Base-by-base conservation (phyloP, 2,797 vertebrate species). In the Mormyrops boulengeri region DNA sequence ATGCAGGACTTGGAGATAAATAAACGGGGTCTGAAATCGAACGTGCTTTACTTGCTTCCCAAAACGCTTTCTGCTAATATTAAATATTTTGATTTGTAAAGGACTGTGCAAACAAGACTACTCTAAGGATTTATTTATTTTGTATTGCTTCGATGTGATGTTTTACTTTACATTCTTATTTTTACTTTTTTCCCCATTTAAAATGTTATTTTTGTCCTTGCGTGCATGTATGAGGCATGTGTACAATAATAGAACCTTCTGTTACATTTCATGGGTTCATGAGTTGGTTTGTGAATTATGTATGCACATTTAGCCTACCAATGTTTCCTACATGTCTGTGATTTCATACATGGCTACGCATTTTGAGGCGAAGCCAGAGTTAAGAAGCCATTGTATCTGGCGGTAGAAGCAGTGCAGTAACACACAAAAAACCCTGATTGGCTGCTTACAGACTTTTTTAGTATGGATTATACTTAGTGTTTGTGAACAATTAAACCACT, bases 1-100 rank as follows among this genome's bases (percentile, higher is more conserved):
- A 87, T 49, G 19, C 12, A 85, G 91, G 89, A 90, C 90, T 92
- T 91, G 89, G 89, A 92, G 91, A 92, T 90, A 91, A 92, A 93
- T 92, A 92, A 92, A 92, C 92, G 86, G 88, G 89, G 91, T 91
- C 91, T 92, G 91, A 93, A 93, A 93, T 91, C 88, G 88, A 89
- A 69, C 89, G 88, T 89, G 89, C 11, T 80, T 89, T 88, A 50
- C 87, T 38, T 90, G 86, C 60, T 89, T 60, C 87, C 60, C 41
- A 7, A 62, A 52, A 60, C 14, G 88, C 53, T 50, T 88, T 55
- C 47, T 34, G 53, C 80, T 60, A 85, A 85, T 85, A 22, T 60
- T 41, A 44, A 34, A 49, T 55, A 85, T 89, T 89, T 47, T 85
- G 52, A 49, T 62, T 89, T 89, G 6, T 57, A 84, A 84, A 57